These are phyloP conservation scores for Acrocephalus arundinaceus DNA, from an alignment of 2,113 vertebrate genomes.

Conservation along the genomic window DNA sequence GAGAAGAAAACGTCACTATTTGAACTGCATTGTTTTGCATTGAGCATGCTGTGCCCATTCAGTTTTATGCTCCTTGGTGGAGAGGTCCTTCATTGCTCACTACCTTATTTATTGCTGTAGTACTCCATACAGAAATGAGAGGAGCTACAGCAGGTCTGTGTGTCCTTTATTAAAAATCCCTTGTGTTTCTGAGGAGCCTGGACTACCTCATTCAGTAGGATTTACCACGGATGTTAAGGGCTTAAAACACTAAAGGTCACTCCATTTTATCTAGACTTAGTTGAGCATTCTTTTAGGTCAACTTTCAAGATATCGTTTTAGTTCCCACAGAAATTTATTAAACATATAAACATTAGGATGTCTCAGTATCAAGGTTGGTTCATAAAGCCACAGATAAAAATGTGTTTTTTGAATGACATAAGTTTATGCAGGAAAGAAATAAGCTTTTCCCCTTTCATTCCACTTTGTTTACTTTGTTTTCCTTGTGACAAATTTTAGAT, in stretches of 20 bases:
- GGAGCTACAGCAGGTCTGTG: background rate
- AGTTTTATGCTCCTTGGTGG: background rate
- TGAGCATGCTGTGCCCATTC: background rate
- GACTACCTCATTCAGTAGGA: background rate
- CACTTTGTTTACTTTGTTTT: background rate
- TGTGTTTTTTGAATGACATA: background rate
- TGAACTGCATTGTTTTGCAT: background rate
- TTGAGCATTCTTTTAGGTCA: background rate
- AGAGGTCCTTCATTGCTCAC: background rate
- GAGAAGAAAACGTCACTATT: background rate
- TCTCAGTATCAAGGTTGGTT: background rate
- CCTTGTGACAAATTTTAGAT: background rate
- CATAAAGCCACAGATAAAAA: background rate
- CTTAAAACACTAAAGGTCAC: background rate
- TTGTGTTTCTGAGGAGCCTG: background rate
- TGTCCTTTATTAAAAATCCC: background rate
- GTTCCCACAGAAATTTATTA: background rate
- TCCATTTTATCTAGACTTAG: background rate
- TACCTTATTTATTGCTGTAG: background rate
- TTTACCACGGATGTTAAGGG: background rate
- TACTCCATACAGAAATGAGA: background rate
- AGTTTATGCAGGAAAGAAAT: background rate
- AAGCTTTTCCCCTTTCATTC: background rate
- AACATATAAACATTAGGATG: background rate
- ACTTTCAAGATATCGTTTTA: background rate